These are phyloP conservation scores for Sinotaia quadrata DNA, from an alignment of 2,888 invertebrate genomes.

Conservation along the genomic window DNA sequence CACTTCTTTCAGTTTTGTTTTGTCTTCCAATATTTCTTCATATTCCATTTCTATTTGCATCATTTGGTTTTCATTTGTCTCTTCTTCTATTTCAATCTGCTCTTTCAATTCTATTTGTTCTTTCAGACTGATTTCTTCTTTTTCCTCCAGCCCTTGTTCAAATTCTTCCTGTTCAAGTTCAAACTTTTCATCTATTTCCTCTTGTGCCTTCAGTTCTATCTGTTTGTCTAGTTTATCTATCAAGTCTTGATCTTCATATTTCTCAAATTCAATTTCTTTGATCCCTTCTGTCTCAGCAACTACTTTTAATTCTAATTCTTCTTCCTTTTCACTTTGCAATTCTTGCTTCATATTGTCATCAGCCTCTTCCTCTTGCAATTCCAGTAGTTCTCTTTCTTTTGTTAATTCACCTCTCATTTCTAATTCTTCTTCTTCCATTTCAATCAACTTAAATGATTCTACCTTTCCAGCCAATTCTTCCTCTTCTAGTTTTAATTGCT, in stretches of 20 bases:
- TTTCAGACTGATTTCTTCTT: not conserved
- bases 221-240: too few relatives aligned
- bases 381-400: not conserved
- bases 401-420: not conserved
- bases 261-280: too few relatives aligned
- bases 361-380: conserved; percentile 8
- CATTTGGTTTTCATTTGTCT: not conserved
- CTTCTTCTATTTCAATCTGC: conserved; percentile 4
- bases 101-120: not conserved
- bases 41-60: conserved; percentile 3
- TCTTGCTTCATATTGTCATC: not conserved
- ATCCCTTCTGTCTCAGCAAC: too few relatives aligned
- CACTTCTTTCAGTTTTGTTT: not conserved
- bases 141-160: not conserved
- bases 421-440: not conserved
- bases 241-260: too few relatives aligned
- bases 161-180: conserved; percentile 7
- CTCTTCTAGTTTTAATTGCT: too few relatives aligned
- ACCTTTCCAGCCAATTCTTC: too few relatives aligned
- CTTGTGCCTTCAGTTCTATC: conserved; percentile 2
- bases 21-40: conserved; percentile 2
- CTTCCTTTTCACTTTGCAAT: not conserved
- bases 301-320: not conserved
- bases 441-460: too few relatives aligned
- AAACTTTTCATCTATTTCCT: not conserved